These are phyloP conservation scores for Idaea aversata DNA, from an alignment of 2,888 invertebrate genomes.

Conservation along the genomic window DNA sequence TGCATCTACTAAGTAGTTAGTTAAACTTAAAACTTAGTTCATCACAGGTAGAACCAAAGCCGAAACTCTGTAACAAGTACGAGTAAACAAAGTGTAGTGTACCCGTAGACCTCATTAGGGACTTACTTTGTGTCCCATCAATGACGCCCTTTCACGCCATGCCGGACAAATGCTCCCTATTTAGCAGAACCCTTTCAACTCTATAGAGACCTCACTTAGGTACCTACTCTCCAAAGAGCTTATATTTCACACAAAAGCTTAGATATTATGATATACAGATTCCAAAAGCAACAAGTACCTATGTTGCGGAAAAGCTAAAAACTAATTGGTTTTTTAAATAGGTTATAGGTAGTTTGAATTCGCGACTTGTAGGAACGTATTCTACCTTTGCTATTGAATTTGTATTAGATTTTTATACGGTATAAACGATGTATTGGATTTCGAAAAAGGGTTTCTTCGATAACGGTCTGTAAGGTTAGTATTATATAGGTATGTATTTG, in stretches of 20 bases:
- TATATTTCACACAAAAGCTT: slow-evolving; percentile 29
- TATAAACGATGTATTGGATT: background rate
- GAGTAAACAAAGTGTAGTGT: slow-evolving; percentile 31
- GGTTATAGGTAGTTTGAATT: background rate
- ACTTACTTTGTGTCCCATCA: slow-evolving; percentile 36
- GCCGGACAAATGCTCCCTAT: slow-evolving; percentile 43
- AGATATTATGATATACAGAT: background rate
- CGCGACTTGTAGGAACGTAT: background rate
- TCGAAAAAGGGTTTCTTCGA: background rate
- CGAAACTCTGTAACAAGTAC: slow-evolving; percentile 21
- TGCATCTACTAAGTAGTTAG: background rate
- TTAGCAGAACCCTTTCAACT: slow-evolving; percentile 40
- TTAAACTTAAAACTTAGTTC: background rate
- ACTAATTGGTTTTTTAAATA: slow-evolving; percentile 25
- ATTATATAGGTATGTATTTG: background rate
- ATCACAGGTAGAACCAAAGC: slow-evolving; percentile 3
- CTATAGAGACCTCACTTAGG: slow-evolving; percentile 30
- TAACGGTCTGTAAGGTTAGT: background rate
- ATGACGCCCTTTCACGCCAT: slow-evolving; percentile 37
- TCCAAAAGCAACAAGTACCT: slow-evolving; percentile 31
- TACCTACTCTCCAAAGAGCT: slow-evolving; percentile 35
- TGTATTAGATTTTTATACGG: background rate
- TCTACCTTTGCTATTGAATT: background rate
- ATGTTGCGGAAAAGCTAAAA: slow-evolving; percentile 18
- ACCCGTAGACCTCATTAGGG: slow-evolving; percentile 39